These are phyloP conservation scores for Drosophila auraria DNA, from an alignment of 1,140 invertebrate genomes.

Conservation along the genomic window DNA sequence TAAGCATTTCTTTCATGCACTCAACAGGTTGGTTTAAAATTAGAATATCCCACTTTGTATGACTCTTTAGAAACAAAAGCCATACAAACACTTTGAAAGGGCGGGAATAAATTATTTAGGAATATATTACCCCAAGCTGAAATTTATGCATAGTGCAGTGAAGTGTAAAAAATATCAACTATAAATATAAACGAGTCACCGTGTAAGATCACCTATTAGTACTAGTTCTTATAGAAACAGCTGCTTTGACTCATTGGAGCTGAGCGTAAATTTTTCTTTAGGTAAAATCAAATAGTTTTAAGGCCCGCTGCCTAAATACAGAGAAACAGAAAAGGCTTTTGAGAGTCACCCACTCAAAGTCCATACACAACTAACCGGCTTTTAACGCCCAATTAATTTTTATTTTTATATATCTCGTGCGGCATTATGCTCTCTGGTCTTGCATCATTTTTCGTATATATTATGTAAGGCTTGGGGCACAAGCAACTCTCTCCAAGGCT, in stretches of 20 bases:
- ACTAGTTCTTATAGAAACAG: background rate
- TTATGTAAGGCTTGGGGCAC: conserved; percentile 22
- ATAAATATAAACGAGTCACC: background rate
- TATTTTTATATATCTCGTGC: conserved; percentile 11
- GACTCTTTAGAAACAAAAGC: background rate
- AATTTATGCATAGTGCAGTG: conserved; percentile 20
- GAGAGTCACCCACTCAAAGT: conserved; percentile 22
- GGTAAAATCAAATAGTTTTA: conserved; percentile 1
- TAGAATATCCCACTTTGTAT: conserved; percentile 22
- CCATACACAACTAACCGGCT: conserved; percentile 30
- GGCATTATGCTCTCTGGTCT: conserved; percentile 3
- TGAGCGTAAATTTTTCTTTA: conserved; percentile 1
- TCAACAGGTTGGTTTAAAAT: conserved; percentile 53
- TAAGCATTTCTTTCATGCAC: conserved; percentile 13
- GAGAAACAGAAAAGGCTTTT: background rate
- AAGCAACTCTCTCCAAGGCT: conserved; percentile 7
- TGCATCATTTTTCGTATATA: conserved; percentile 9
- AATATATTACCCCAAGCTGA: background rate
- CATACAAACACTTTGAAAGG: background rate
- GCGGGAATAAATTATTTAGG: conserved; percentile 5
- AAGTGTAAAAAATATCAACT: conserved; percentile 1
- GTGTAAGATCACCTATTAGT: conserved; percentile 10
- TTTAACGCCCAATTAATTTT: conserved; percentile 47
- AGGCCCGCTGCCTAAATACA: conserved; percentile 19
- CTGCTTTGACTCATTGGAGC: conserved; percentile 8